Evolutionary conservation across 2,888 invertebrate species (phyloP).

Genomic region (Liodrosophila aerea): DNA sequence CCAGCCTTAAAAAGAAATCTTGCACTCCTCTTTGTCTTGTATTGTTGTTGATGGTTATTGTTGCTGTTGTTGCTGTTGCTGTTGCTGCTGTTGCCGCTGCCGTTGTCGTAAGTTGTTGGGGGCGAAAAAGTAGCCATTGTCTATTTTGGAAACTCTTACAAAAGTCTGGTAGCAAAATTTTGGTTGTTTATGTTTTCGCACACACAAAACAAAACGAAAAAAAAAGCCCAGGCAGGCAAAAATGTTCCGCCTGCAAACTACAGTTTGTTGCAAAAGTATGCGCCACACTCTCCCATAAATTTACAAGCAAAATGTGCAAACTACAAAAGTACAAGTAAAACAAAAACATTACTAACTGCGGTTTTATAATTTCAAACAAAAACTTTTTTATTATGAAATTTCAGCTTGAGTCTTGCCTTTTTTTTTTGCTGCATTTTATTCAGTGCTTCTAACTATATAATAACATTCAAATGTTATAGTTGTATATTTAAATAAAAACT

Average conservation of each 20-base stretch:
- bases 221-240: conserved; percentile 16
- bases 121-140: conserved; percentile 57
- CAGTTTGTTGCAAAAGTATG: conserved; percentile 38
- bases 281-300: conserved; percentile 4
- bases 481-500: too few relatives aligned
- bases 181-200: conserved; percentile 50
- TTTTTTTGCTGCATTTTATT: too few relatives aligned
- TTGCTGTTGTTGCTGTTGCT: conserved; percentile 11
- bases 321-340: not conserved
- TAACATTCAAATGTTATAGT: too few relatives aligned
- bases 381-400: too few relatives aligned
- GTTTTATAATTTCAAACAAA: too few relatives aligned
- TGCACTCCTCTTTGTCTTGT: conserved; percentile 41
- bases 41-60: conserved; percentile 11
- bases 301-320: not conserved
- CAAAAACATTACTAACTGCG: not conserved
- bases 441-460: too few relatives aligned
- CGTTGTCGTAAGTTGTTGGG: conserved; percentile 35
- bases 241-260: conserved; percentile 36
- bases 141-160: conserved; percentile 65
- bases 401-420: too few relatives aligned
- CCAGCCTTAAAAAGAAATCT: conserved; percentile 61
- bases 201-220: too few relatives aligned
- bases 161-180: conserved; percentile 40
- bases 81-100: conserved; percentile 7